Base-by-base conservation (phyloP, 2,888 invertebrate genomes). In the Apoderus coryli region DNA sequence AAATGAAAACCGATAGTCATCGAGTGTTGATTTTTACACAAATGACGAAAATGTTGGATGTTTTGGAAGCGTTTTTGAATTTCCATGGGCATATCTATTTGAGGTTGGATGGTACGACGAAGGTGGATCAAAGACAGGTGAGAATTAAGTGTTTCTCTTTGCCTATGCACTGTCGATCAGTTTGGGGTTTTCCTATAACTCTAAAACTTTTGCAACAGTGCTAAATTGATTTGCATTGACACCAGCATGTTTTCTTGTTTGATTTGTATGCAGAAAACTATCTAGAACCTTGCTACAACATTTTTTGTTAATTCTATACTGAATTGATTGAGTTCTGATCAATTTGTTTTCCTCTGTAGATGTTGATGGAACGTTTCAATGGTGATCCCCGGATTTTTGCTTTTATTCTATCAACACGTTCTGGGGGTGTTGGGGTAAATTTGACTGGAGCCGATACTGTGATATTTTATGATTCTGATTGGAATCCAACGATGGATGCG, bases 401-500 rank as follows among this genome's bases (percentile, higher is more conserved):
- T 49, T 96, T 99, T 61, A 95, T 99, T 52, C 63, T 99, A 44
- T 96, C 96, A 3, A 98, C 98, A 28, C 74, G 98, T 35, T 90
- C 92, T 31, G 96, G 96, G 48, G 96, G 96, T 49, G 80, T 98
- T 25, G 96, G 98, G 32, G 86, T 98, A 27, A 98, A 99, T 68
- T 69, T 98, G 44, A 96, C 95, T 16, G 98, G 96, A 42, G 98
- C 98, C 25, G 98, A 99, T 64, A 89, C 92, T 46, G 96, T 99
- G 44, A 84, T 99, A 56, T 98, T 99, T 66, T 99, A 98, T 61
- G 98, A 99, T 65, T 93, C 92, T 38, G 95, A 96, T 63, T 96
- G 95, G 96, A 96, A 96, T 69, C 96, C 96, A 29, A 96, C 95
- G 4, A 96, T 98, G 95, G 98, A 98, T 65, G 95, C 95, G 37